Evolutionary conservation across 1,140 invertebrate species (phyloP).

Genomic region (Trichoplusia ni): DNA sequence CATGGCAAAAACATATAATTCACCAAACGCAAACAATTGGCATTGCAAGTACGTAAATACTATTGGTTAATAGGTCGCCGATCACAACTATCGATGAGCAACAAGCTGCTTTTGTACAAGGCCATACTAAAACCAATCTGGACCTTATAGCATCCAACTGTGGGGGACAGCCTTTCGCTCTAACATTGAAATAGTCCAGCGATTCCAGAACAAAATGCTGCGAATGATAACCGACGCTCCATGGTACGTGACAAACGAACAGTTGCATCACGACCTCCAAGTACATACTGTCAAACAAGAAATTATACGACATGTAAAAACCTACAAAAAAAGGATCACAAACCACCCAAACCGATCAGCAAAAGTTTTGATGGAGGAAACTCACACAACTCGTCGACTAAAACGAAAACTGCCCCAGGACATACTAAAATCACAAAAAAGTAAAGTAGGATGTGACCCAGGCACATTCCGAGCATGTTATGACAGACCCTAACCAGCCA

Average conservation of each 20-base stretch:
- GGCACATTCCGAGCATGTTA: neutral
- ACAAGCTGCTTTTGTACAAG: slow-evolving; percentile 22
- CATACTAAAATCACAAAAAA: slow-evolving; percentile 1
- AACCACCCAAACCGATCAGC: neutral
- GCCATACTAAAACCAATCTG: slow-evolving; percentile 12
- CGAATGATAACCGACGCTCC: slow-evolving; percentile 1
- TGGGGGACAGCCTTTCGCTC: neutral
- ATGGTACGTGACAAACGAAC: slow-evolving; percentile 7
- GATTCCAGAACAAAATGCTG: slow-evolving; percentile 16
- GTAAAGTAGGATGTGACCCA: slow-evolving; percentile 6
- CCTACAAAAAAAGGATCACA: neutral
- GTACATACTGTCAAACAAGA: slow-evolving; percentile 3
- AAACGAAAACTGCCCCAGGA: slow-evolving; percentile 11
- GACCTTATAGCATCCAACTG: neutral
- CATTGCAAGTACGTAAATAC: neutral
- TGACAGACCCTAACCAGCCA: neutral
- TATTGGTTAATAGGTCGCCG: slow-evolving; percentile 2
- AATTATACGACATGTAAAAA: neutral
- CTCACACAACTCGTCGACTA: neutral
- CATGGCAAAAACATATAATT: slow-evolving; percentile 44
- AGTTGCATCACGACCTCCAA: neutral
- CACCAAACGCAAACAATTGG: slow-evolving; percentile 8
- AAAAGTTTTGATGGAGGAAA: neutral
- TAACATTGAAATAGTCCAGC: slow-evolving; percentile 4
- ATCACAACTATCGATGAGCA: neutral